A percentile compares a stretch with the other conserved stretches of the same genome.
These are phyloP conservation scores for Buteo buteo DNA, from an alignment of 2,113 vertebrate genomes.

Conservation along the genomic window DNA sequence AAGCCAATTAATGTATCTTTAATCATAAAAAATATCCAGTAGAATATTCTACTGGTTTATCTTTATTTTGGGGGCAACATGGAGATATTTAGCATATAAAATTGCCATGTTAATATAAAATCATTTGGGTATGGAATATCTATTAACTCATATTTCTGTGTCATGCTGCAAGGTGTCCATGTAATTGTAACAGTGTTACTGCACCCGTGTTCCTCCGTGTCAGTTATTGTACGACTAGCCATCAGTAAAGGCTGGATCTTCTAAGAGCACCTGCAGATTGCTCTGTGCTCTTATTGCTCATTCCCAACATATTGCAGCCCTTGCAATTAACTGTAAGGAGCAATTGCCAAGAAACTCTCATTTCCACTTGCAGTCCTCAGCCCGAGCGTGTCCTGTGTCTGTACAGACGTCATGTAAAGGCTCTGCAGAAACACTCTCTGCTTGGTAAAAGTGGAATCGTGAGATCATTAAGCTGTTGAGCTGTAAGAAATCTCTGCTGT, in stretches of 20 bases:
- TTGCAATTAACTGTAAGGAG: background rate
- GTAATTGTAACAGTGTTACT: background rate
- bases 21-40: background rate
- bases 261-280: background rate
- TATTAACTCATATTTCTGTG: background rate
- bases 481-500: background rate
- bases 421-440: background rate
- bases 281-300: background rate
- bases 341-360: background rate
- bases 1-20: background rate
- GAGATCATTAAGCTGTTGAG: background rate
- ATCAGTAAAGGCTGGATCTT: background rate
- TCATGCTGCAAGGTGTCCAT: background rate
- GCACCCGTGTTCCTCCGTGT: background rate
- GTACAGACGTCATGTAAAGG: background rate
- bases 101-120: background rate
- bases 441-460: background rate
- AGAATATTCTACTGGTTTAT: conserved; percentile 29
- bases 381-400: background rate
- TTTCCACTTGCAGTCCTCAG: background rate
- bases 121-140: background rate
- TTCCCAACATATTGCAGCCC: background rate
- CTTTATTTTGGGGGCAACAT: background rate
- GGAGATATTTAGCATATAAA: background rate
- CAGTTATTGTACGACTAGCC: background rate